Evolutionary conservation across 2,888 invertebrate genomes (phyloP), one percentile per base, ranked within the genome.

Genomic region (Ischnus inquisitorius): DNA sequence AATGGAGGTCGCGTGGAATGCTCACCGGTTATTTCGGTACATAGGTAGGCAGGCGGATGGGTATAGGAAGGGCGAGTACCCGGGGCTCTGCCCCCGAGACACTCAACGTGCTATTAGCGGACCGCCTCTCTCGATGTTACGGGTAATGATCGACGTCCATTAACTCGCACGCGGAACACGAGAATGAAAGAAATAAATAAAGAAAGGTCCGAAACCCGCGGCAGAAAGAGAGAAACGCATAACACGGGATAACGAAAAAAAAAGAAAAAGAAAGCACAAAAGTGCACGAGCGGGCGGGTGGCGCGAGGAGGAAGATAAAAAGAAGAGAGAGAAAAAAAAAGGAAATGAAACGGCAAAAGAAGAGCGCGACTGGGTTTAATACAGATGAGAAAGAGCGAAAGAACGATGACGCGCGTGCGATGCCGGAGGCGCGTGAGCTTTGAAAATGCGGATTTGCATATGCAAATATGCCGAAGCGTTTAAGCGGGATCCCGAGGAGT

Each of bases 121-220:
- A 65, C 57, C 74, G 57, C 74, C 79, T 85, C 79, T 85, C 88
- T 88, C 74, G 82, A 82, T 80, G 71, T 78, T 79, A 79, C 85
- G 85, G 79, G 79, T 88, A 88, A 90, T 88, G 88, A 90, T 90
- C 87, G 89, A 88, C 90, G 86, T 90, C 89, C 89, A 90, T 91
- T 91, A 91, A 85, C 85, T 83, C 76, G 76, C 57, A 79, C 72
- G 71, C 69, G 72, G 67, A 54, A 80, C 57, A 54, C 57, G 34
- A 60, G 68, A 72, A 75, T 43, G 65, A 67, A 76, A 75, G 64
- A 76, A 75, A 74, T 65, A 75, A 78, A 69, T 28, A 79, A 64
- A 74, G 41, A 28, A 71, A 80, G 46, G 8, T 34, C 6, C 62
- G 78, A 80, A 51, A 22, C 71, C 81, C 28, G 34, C 16, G 28